Percentiles rank a stretch among this genome's conserved stretches.
Evolutionary conservation across 2,797 vertebrate genomes (phyloP).

Genomic region (Gephyroberyx darwinii): DNA sequence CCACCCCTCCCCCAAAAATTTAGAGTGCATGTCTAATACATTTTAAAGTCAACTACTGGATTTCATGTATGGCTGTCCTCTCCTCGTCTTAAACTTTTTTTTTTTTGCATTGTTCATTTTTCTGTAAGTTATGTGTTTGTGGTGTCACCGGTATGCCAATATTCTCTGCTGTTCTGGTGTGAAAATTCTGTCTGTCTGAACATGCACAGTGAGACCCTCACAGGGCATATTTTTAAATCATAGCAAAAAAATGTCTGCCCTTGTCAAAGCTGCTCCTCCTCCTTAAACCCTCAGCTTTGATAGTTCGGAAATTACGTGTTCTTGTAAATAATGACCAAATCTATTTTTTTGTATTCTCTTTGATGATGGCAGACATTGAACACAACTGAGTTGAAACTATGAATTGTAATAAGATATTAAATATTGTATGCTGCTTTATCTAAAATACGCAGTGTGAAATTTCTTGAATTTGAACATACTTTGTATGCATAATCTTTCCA

Average conservation of each 20-base stretch:
- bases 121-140: conserved; percentile 82
- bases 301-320: conserved; percentile 88
- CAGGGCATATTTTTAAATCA: conserved; percentile 80
- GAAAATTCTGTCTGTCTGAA: conserved; percentile 74
- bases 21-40: conserved; percentile 84
- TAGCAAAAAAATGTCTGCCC: conserved; percentile 82
- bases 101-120: conserved; percentile 47
- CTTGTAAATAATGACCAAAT: conserved; percentile 97
- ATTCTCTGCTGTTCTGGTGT: conserved; percentile 82
- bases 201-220: conserved; percentile 80
- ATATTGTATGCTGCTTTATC: conserved; percentile 84
- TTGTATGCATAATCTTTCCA: conserved; percentile 78
- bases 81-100: conserved; percentile 70
- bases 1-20: conserved; percentile 55
- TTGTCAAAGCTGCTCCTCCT: conserved; percentile 82
- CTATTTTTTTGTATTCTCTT: conserved; percentile 86
- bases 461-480: conserved; percentile 76
- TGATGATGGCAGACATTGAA: conserved; percentile 90
- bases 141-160: conserved; percentile 79
- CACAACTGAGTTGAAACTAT: conserved; percentile 84
- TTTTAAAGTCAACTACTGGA: conserved; percentile 87
- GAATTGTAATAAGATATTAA: conserved; percentile 88
- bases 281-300: conserved; percentile 81
- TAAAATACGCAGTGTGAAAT: conserved; percentile 73
- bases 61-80: conserved; percentile 79